Evolutionary conservation across 2,797 vertebrate species (phyloP), one percentile per base, ranked within the genome.

Genomic region (Sebastes variabilis): DNA sequence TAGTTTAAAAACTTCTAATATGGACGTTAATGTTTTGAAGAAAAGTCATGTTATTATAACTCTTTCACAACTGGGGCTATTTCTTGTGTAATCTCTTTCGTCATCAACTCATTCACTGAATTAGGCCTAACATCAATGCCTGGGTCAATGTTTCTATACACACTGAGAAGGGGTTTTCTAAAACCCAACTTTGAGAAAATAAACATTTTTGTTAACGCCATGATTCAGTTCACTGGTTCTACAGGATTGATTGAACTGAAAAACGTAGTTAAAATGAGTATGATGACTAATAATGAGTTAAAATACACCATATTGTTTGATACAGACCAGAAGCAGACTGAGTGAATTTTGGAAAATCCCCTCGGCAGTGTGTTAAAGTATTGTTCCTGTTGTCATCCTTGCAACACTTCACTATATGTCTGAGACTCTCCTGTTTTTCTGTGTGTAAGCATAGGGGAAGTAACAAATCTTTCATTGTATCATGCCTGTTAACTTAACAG

Each of bases 331-430:
- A 78, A 65, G 49, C 27, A 62, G 20, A 70, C 24, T 11, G 49
- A 29, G 29, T 9, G 2, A 1, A 7, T 70, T 77, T 54, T 52
- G 75, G 71, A 88, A 87, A 88, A 72, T 55, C 74, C 74, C 74
- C 80, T 32, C 1, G 9, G 11, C 38, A 58, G 5, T 81, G 66
- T 77, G 52, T 71, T 49, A n/a, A 77, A 64, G 58, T 16, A 3
- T 36, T 68, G 38, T 83, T 81, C 38, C 66, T 73, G 66, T 73
- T 55, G 65, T 80, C 32, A 62, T 56, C 56, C 29, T 79, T 72
- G 73, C 84, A 88, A 82, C 72, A 86, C 69, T 64, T 64, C 18
- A 56, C 32, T 38, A 12, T 25, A 13, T 49, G 52, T 69, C 36
- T 66, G 16, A 54, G 55, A 70, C 4, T 24, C 24, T 42, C 30